A percentile compares a stretch with the other conserved stretches of the same genome.
Evolutionary conservation across 2,888 invertebrate species (phyloP).

Genomic region (Clitarchus hookeri): DNA sequence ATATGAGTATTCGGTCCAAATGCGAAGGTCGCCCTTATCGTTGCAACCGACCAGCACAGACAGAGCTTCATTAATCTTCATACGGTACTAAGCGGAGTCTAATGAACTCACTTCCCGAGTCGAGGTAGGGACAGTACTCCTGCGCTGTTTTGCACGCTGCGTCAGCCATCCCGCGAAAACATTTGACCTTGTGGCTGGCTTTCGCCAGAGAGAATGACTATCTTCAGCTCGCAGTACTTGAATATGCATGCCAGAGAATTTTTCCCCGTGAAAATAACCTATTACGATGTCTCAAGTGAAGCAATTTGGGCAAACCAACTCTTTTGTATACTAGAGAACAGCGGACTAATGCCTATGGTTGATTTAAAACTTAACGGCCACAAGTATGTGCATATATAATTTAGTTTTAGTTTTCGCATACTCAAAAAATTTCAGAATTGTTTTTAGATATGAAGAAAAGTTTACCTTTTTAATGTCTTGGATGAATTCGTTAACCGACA

Average conservation of each 20-base stretch:
- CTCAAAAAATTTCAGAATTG: no score
- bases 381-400: no score
- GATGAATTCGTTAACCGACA: no score
- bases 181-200: background rate
- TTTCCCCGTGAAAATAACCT: no score
- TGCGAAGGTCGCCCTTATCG: constrained; percentile 2
- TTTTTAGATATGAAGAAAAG: no score
- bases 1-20: background rate
- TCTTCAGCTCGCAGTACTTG: background rate
- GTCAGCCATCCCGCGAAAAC: background rate
- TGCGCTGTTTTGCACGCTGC: background rate
- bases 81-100: background rate
- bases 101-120: background rate
- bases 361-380: no score
- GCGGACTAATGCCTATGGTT: no score
- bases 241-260: background rate
- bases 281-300: no score
- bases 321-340: no score
- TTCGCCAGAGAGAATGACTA: background rate
- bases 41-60: background rate
- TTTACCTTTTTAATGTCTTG: no score
- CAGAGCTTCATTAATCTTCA: background rate
- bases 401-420: no score
- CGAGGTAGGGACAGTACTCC: background rate
- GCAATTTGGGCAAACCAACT: no score